A percentile compares a stretch with the other conserved stretches of the same genome.
Evolutionary conservation across 2,113 vertebrate genomes (phyloP).

Genomic region (Psittacus erithacus): DNA sequence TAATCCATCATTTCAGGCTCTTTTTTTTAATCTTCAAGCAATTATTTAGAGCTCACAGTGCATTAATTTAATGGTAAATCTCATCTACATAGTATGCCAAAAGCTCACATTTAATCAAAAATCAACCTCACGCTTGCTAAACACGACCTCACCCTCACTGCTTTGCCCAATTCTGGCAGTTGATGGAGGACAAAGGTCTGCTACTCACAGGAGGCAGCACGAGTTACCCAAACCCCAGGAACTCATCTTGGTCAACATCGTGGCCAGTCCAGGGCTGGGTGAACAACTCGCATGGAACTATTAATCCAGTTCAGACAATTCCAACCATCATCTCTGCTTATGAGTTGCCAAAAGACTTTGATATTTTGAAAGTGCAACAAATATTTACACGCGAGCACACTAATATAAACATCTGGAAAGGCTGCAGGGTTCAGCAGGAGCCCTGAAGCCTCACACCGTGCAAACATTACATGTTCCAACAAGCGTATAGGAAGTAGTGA

Average conservation of each 20-base stretch:
- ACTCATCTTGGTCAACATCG: fast-evolving
- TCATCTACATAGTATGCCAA: slow-evolving; percentile 1
- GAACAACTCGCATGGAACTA: fast-evolving
- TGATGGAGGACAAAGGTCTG: background rate
- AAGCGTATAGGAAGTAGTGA: background rate
- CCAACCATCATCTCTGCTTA: background rate
- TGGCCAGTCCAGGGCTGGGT: background rate
- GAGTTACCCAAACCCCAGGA: background rate
- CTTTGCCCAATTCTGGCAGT: background rate
- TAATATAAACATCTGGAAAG: background rate
- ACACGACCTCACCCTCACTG: background rate
- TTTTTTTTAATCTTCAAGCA: background rate
- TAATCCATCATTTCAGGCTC: background rate
- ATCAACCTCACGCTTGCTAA: background rate
- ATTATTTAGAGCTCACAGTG: slow-evolving; percentile 54
- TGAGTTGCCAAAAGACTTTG: background rate
- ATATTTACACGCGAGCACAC: background rate
- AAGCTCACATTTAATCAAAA: slow-evolving; percentile 9
- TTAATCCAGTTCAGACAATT: background rate
- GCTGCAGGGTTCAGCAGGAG: fast-evolving
- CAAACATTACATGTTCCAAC: background rate
- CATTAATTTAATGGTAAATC: slow-evolving; percentile 28
- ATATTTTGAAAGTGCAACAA: background rate
- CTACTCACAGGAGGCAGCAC: background rate
- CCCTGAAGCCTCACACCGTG: fast-evolving